Evolutionary conservation across 2,797 vertebrate species (phyloP).

Genomic region (Nyctibius grandis): DNA sequence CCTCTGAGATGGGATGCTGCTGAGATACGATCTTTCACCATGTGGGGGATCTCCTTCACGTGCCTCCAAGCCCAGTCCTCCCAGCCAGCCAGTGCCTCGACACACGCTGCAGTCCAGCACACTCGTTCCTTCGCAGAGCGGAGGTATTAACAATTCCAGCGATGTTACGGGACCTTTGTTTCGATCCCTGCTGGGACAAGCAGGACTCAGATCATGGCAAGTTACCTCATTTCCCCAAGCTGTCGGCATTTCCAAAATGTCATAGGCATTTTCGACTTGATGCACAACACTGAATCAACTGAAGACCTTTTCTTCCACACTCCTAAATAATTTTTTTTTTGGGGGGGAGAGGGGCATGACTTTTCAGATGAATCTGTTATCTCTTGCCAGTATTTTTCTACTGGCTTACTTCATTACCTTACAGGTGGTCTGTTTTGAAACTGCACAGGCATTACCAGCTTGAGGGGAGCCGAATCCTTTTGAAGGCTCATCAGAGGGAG

Average conservation of each 20-base stretch:
- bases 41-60: not conserved
- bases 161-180: not conserved
- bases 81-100: not conserved
- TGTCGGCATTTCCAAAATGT: constrained; percentile 43
- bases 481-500: not conserved
- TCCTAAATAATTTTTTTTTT: not conserved
- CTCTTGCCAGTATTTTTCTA: not conserved
- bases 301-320: not conserved
- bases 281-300: not conserved
- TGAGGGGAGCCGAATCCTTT: not conserved
- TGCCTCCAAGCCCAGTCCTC: not conserved
- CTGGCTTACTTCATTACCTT: not conserved
- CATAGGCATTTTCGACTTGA: not conserved
- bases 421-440: not conserved
- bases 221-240: constrained; percentile 10
- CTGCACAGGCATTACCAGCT: not conserved
- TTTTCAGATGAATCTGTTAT: not conserved
- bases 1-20: not conserved
- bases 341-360: not conserved
- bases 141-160: not conserved
- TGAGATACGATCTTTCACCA: not conserved
- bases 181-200: not conserved
- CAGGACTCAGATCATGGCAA: not conserved
- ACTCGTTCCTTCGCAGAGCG: not conserved
- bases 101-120: not conserved